Base-by-base conservation (phyloP, 2,113 vertebrate genomes). In the Setophaga coronata region DNA sequence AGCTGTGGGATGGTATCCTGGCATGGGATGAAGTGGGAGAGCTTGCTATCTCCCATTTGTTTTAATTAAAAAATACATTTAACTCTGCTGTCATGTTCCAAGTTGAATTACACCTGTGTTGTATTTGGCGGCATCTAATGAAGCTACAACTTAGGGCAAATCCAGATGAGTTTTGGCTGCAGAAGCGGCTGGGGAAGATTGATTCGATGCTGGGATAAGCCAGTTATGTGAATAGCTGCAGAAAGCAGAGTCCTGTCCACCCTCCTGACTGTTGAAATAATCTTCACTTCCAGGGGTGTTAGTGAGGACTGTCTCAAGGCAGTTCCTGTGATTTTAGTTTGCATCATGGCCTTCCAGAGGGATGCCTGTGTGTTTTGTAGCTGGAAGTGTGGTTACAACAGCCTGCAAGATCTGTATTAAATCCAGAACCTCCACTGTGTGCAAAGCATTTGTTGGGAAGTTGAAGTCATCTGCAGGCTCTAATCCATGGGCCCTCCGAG, bases 271-370 rank as follows among this genome's bases (percentile, higher is more conserved):
- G 26, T 47, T 57, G 47, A 53, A 87, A 67, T 61, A 70, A 20
- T 51, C 29, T 57, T 73, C 1, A 2, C 9, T 69, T 70, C 50
- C 0, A 8, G 43, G 38, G 40, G 5, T 84, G 29, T 71, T 90
- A 28, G 48, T 83, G 60, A 33, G 9, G 25, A 29, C 28, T 78
- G 31, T 90, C 11, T 9, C 6, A 26, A 81, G 45, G 36, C 64
- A 72, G 20, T 88, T 79, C 69, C 57, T 86, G 51, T 61, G 45
- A 33, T 65, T 79, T 90, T 48, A 69, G 26, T 48, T 58, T 18
- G n/a, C 1, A 2, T 42, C 0, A 0, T 65, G 38, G 58, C 45
- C 56, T 73, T 34, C 31, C 5, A 1, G 28, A 73, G 33, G 51
- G 31, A 6, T 60, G 26, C 34, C 34, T 0, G 0, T 29, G 4